Evolutionary conservation across 2,113 vertebrate genomes (phyloP), one percentile per base, ranked within the genome.

Genomic region (Hippocampus abdominalis): DNA sequence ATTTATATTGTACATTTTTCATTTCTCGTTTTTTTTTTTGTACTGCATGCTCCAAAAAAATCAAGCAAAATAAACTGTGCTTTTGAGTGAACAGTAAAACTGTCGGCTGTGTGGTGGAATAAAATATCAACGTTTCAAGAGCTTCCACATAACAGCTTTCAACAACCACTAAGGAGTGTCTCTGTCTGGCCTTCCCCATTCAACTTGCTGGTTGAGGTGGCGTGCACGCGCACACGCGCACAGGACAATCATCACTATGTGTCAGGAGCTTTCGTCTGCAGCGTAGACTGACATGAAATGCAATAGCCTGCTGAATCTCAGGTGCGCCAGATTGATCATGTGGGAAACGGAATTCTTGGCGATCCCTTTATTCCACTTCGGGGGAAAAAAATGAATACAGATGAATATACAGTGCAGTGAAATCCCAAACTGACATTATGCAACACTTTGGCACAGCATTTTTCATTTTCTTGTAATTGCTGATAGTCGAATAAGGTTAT

Each of bases 381-480:
- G 67, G 76, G 5, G 5, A 21, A 2, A 66, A 60, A 64, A 57
- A 53, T 69, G 27, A 68, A 71, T 46, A 67, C 67, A 57, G 64
- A 83, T 70, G 46, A 72, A 68, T 63, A 73, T 59, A 64, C 65
- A 68, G 29, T 61, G 59, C 18, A 20, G 66, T 57, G 7, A 75
- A 80, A 72, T 51, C 57, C 60, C 70, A 70, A 77, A 70, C 61
- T 77, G 79, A 46, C 60, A 42, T 39, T 23, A 15, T 8, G 42
- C 36, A 72, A 36, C 62, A 73, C 72, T 82, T 77, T 79, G 12
- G 56, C 42, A 40, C 70, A 77, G 72, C 54, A 73, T 65, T 84
- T 73, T 81, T 78, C 69, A 79, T 84, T 80, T 79, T 70, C 71
- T 32, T 72, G 78, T 83, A 81, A 88, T 81, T 79, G 83, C 78